Evolutionary conservation across 2,113 vertebrate species (phyloP), one percentile per base, ranked within the genome.

Genomic region (human (Homo sapiens)): DNA sequence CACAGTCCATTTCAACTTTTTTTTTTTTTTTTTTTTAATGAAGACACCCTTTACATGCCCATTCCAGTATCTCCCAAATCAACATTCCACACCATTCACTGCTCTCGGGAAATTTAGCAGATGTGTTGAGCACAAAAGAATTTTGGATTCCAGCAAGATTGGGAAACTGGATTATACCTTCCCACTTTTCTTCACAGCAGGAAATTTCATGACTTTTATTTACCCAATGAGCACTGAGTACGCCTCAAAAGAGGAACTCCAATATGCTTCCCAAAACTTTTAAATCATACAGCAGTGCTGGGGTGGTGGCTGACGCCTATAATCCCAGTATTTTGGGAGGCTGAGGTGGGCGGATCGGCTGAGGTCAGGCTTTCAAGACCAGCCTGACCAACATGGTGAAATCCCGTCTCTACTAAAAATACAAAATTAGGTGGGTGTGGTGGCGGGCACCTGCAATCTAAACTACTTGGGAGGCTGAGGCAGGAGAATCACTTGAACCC

Each of bases 311-410:
- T 64, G 27, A 64, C 6, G 27, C 61, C 27, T 64, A 13, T 30
- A 64, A 64, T 64, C 27, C 61, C 61, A 64, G 61, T 13, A 64
- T 64, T 64, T 64, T 32, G 61, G 61, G 61, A 6, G 61, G 61
- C 27, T 6, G 27, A 64, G 61, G 25, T 1, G 12, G 61, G 11
- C 2, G 12, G 61, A 64, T 64, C 0, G 0, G 12, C 25, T 64
- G 27, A 64, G 61, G 25, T 64, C 61, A 64, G 61, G 12, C 27
- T 13, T 64, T 64, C 27, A 2, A 64, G 27, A 64, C 27, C 61
- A 32, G 12, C 30, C 61, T 64, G 5, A 64, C 61, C 27, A 32
- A 32, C 61, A 6, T 32, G 61, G 27, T 2, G 27, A 64, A 64
- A 64, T 64, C 12, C 6, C 30, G 2, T 14, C 12, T 64, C 27